Percentiles rank a stretch among this genome's conserved stretches.
Evolutionary conservation across 1,140 invertebrate species (phyloP).

Genomic region (Hyles euphorbiae): DNA sequence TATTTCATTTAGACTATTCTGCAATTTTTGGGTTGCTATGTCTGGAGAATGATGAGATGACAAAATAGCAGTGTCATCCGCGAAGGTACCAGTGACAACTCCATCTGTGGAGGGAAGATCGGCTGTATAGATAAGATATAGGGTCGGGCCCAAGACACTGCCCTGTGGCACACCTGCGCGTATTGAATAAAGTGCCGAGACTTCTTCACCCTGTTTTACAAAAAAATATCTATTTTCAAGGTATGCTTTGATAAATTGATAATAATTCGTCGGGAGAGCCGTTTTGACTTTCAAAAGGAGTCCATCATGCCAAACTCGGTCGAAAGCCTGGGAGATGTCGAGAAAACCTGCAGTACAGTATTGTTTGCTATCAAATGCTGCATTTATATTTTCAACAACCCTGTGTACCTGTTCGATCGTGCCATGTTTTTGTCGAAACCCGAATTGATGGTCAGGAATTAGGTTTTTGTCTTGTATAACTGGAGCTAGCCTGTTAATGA

Average conservation of each 20-base stretch:
- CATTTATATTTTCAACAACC: conserved; percentile 3
- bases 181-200: no score
- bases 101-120: not conserved
- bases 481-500: conserved; percentile 10
- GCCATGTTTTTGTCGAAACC: conserved; percentile 10
- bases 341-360: conserved; percentile 15
- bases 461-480: conserved; percentile 5
- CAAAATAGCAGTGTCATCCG: conserved; percentile 6
- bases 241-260: no score
- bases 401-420: conserved; percentile 15
- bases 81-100: conserved; percentile 5
- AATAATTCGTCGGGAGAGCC: not conserved
- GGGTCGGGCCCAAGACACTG: not conserved
- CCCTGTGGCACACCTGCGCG: not conserved
- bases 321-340: not conserved
- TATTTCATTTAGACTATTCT: not conserved
- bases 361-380: conserved; percentile 8
- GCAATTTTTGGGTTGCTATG: not conserved
- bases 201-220: no score
- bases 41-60: not conserved
- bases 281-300: conserved; percentile 3
- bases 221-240: no score
- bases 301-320: conserved; percentile 8
- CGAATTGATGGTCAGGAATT: conserved; percentile 21
- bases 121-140: conserved; percentile 6